Evolutionary conservation across 2,113 vertebrate species (phyloP), one percentile per base, ranked within the genome.

Genomic region (Clarias batrachus): DNA sequence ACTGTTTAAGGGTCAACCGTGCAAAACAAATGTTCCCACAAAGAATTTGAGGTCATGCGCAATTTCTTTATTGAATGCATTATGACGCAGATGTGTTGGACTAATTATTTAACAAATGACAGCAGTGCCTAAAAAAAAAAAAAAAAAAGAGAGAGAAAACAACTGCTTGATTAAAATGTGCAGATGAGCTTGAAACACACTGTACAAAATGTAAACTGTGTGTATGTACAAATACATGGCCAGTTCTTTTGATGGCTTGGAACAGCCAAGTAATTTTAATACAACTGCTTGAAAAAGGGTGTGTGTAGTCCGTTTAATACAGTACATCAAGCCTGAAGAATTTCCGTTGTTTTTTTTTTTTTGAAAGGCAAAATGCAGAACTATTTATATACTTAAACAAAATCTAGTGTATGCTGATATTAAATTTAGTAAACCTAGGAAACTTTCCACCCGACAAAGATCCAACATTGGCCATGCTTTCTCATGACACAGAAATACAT

Each of bases 11-110:
- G 2, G 62, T 60, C 17, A 41, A 41, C 41, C 41, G 21, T 62
- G 2, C 3, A 4, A 57, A n/a, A 65, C 88, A 82, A 12, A 87
- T 79, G 33, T 89, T 37, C 81, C 68, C 41, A 71, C 25, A 85
- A 84, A 82, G 60, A 65, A 83, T 76, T 88, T 93, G 94, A 96
- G 96, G 95, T 95, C 97, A 98, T 98, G 97, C 98, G 95, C 91
- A 81, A 88, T 48, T 48, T 48, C 91, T 99, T 98, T 98, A 97
- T 97, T 99, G 89, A 95, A 96, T 95, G 94, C 93, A 95, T 94
- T 93, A 94, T 88, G 89, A 85, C 57, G 86, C 79, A 88, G 92
- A 93, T 94, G 93, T 93, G 62, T 96, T 93, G 92, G 96, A 94
- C 93, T 95, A 78, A 33, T 87, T 68, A 77, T 54, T 87, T 68